These are phyloP conservation scores for Propithecus coquereli DNA, from an alignment of 2,113 vertebrate species.

Conservation along the genomic window DNA sequence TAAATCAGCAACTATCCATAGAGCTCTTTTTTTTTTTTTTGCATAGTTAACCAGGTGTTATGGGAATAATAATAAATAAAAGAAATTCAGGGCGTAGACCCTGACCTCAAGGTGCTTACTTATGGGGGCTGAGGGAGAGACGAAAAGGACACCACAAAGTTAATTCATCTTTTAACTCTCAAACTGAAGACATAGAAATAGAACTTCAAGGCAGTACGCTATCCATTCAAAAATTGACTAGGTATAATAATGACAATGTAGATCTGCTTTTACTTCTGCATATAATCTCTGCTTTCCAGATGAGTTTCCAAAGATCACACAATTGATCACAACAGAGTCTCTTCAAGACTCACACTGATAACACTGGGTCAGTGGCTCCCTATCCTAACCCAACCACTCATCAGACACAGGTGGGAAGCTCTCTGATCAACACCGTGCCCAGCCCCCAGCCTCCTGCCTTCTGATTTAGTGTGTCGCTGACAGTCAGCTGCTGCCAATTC, in stretches of 20 bases:
- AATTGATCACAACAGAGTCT: background rate
- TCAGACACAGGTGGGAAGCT: too few species aligned
- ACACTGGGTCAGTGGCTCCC: accelerated
- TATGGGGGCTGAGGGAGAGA: background rate
- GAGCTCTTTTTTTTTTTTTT: background rate
- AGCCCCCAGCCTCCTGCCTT: background rate
- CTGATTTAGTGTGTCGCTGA: background rate
- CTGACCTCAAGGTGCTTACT: background rate
- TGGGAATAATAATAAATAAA: background rate
- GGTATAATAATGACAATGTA: background rate
- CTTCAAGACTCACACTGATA: accelerated
- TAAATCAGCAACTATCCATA: background rate
- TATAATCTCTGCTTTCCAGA: background rate
- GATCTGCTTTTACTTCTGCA: background rate
- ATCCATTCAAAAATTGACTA: background rate
- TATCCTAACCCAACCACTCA: background rate
- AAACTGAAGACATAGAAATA: background rate
- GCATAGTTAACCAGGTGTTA: background rate
- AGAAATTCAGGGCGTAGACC: background rate
- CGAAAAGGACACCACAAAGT: background rate
- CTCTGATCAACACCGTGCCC: background rate
- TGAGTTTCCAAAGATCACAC: background rate
- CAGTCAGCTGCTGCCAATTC: background rate
- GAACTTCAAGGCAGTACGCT: background rate
- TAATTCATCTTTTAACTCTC: background rate